phyloP scores from a whole-genome alignment of 2,888 invertebrate genomes.

The Hyles lineata region DNA sequence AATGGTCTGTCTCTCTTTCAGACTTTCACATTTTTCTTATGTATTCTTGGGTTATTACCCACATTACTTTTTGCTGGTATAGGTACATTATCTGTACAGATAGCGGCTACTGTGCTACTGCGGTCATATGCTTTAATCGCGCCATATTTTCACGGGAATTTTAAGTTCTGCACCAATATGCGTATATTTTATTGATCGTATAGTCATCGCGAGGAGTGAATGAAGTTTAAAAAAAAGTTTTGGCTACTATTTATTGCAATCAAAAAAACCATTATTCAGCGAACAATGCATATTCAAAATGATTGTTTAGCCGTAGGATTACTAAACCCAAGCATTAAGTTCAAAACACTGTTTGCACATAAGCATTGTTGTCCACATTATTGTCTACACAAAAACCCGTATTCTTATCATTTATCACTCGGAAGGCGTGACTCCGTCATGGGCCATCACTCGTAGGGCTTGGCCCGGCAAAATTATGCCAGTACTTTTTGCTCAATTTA shows the following conservation, averaged over 20 bases:
- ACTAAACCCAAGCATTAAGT: neutral
- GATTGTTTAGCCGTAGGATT: neutral
- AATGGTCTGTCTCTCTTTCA: too few relatives aligned
- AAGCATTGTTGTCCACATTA: slow-evolving; percentile 28
- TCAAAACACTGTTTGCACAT: neutral
- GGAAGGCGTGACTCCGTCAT: slow-evolving; percentile 41
- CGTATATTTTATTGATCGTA: too few relatives aligned
- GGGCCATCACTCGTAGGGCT: slow-evolving; percentile 39
- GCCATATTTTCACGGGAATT: too few relatives aligned
- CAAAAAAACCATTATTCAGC: too few relatives aligned
- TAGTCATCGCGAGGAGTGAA: too few relatives aligned
- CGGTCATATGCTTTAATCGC: too few relatives aligned
- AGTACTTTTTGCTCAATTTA: neutral
- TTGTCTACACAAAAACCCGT: slow-evolving; percentile 15
- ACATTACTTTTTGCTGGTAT: neutral
- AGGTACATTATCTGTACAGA: too few relatives aligned
- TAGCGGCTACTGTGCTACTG: too few relatives aligned
- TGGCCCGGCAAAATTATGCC: slow-evolving; percentile 31
- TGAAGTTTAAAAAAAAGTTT: too few relatives aligned
- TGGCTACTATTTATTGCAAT: too few relatives aligned
- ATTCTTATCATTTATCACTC: slow-evolving; percentile 23
- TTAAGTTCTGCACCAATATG: too few relatives aligned
- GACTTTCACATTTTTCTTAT: too few relatives aligned
- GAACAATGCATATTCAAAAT: neutral
- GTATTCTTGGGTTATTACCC: neutral